Conservation (phyloP, 2,113 vertebrate genomes). For the Prionailurus bengalensis region DNA sequence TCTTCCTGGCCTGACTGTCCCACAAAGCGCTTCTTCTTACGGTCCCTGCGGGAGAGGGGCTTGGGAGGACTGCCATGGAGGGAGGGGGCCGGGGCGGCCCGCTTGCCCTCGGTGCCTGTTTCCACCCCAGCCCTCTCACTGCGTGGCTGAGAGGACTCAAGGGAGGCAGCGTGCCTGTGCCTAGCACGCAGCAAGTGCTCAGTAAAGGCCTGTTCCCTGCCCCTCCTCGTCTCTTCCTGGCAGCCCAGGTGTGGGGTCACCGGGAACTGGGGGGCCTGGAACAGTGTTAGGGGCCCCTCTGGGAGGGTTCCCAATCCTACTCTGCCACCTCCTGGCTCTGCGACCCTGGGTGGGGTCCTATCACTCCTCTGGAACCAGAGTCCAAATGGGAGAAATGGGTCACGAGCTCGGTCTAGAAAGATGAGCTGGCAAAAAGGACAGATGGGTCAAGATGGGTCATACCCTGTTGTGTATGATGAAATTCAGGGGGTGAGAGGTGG, state of each 20-base stretch:
- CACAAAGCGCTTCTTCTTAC: constrained; percentile 97
- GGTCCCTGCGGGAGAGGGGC: constrained; percentile 90
- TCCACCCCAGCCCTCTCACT: background rate
- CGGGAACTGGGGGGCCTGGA: background rate
- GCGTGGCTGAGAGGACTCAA: background rate
- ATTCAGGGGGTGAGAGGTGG: background rate
- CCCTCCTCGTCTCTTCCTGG: background rate
- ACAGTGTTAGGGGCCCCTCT: background rate
- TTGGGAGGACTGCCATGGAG: background rate
- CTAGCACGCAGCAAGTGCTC: background rate
- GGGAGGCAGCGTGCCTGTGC: accelerated
- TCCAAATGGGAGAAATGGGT: background rate
- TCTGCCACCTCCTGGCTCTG: too few relatives aligned
- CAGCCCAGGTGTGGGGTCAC: background rate
- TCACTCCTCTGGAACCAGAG: background rate
- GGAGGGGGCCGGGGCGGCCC: accelerated
- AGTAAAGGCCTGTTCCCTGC: background rate
- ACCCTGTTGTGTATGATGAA: too few relatives aligned
- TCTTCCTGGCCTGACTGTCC: constrained; percentile 92
- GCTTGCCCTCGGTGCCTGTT: background rate
- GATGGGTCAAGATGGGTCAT: background rate
- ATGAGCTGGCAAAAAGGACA: background rate
- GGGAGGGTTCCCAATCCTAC: too few relatives aligned
- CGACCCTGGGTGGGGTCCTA: background rate
- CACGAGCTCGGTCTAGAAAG: background rate